Percentiles rank a stretch among this genome's conserved stretches.
Conservation (phyloP, 2,888 invertebrate species). For the Drosophila formosana region DNA sequence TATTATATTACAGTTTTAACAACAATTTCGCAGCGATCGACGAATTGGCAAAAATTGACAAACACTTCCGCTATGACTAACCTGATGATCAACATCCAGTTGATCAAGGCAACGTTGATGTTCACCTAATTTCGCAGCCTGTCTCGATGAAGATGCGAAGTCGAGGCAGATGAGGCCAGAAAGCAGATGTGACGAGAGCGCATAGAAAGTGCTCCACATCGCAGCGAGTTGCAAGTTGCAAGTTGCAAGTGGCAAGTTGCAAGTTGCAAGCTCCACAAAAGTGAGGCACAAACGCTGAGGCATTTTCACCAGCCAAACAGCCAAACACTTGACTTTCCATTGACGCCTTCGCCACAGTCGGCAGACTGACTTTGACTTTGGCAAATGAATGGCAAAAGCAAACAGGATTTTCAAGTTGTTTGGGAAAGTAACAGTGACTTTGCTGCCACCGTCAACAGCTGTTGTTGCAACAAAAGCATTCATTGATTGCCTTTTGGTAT, state of each 20-base stretch:
- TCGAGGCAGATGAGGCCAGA: neutral
- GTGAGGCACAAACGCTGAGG: neutral
- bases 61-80: neutral
- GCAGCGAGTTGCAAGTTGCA: neutral
- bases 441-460: conserved; percentile 29
- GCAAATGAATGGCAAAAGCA: conserved; percentile 59
- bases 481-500: conserved; percentile 79
- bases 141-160: conserved; percentile 1
- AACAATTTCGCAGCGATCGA: neutral
- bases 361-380: conserved; percentile 51
- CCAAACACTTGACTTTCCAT: conserved; percentile 57
- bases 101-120: neutral
- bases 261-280: conserved; percentile 42
- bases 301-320: conserved; percentile 42
- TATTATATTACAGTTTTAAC: neutral
- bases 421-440: conserved; percentile 64
- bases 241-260: conserved; percentile 9
- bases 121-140: conserved; percentile 23
- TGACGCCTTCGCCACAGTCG: conserved; percentile 25
- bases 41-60: neutral
- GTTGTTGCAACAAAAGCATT: conserved; percentile 44
- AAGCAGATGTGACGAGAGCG: neutral
- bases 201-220: conserved; percentile 51
- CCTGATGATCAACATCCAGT: conserved; percentile 4
- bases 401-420: conserved; percentile 71